Conservation (phyloP, 2,113 vertebrate genomes). For the Pluvialis apricaria region DNA sequence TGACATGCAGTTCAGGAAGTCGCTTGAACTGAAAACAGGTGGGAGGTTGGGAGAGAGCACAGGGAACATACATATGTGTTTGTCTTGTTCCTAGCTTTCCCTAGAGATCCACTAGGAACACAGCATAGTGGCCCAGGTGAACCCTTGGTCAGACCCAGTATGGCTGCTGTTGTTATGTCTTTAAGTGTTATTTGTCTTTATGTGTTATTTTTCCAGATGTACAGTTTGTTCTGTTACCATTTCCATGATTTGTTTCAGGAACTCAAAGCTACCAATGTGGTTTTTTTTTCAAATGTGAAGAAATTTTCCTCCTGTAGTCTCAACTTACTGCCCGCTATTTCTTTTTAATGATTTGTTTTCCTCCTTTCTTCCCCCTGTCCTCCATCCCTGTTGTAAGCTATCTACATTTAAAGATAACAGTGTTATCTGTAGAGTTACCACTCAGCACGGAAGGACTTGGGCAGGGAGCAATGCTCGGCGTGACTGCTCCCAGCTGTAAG, state of each 20-base stretch:
- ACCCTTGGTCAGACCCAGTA: not conserved
- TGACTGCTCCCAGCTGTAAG: not conserved
- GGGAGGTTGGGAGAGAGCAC: not conserved
- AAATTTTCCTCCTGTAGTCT: not conserved
- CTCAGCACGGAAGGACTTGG: not conserved
- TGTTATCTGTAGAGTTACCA: not conserved
- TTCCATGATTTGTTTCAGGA: not conserved
- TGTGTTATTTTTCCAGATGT: not conserved
- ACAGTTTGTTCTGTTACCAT: not conserved
- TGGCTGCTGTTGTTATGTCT: not conserved
- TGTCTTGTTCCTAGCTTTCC: not conserved
- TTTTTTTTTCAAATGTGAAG: not conserved
- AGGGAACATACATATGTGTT: not conserved
- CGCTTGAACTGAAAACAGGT: not conserved
- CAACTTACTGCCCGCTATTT: not conserved
- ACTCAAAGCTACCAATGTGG: not conserved
- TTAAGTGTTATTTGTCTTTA: not conserved
- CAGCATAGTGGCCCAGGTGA: not conserved
- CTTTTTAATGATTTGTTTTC: not conserved
- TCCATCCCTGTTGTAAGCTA: not conserved
- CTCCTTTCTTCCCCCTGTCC: accelerated
- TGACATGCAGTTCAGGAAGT: not conserved
- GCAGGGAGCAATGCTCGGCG: not conserved
- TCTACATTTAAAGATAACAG: not conserved
- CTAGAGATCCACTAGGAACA: not conserved